Evolutionary conservation across 2,888 invertebrate species (phyloP), one percentile per base, ranked within the genome.

Genomic region (Reticulitermes lucifugus): DNA sequence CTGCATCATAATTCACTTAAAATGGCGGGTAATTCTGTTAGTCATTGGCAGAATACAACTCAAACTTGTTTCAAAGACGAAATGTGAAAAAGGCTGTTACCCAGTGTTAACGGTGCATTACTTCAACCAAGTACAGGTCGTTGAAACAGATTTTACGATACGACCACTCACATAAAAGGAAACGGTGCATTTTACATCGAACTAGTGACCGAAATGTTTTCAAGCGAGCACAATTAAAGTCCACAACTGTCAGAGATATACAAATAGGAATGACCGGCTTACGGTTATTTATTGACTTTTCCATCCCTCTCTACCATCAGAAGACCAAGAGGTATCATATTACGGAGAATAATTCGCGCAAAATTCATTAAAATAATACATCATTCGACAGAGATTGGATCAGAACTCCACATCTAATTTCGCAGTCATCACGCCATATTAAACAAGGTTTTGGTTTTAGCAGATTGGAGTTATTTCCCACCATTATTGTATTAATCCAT

Each of bases 401-500:
- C 73, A 73, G 35, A 21, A 41, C 9, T 71, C 71, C 43, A 21
- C 75, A 75, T 22, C 18, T 43, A 22, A 43, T 41, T 77, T 46
- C 46, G 51, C 22, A 77, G n/a, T 51, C 77, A 46, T 41, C n/a
- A 46, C 41, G 41, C 29, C 29, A 41, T 3, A 73, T 6, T n/a
- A 12, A 77, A 77, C 77, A 51, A n/a, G 51, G 77, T 77, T 77
- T 46, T 77, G 51, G 22, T 77, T 77, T 77, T 77, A 77, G n/a
- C 14, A 10, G 25, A 9, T 18, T 21, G 14, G 41, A 41, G 41
- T 43, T 2, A 46, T 51, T 51, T 10, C 51, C 77, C 25, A 2
- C 77, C 77, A 77, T 77, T 77, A 51, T 77, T 77, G 46, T 22
- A 77, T 77, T 46, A 77, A 77, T 77, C 46, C 77, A 77, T 46